A percentile compares a stretch with the other conserved stretches of the same genome.
These are phyloP conservation scores for Larimichthys crocea DNA, from an alignment of 2,113 vertebrate genomes.

Conservation along the genomic window DNA sequence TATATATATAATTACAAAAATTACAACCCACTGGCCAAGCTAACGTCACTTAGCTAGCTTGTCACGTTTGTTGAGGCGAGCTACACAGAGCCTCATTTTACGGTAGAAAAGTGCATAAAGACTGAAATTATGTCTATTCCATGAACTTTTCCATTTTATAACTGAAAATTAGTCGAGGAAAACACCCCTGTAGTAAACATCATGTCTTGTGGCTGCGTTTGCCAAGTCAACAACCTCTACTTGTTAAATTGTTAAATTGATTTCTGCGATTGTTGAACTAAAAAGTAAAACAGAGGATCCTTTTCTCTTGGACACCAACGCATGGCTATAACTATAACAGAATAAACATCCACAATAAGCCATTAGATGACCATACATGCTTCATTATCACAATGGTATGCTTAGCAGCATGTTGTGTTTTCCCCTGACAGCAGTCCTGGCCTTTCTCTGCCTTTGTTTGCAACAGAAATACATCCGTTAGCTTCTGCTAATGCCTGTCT, in stretches of 20 bases:
- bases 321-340: too few species aligned
- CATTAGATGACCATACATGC: not conserved
- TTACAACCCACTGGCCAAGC: too few species aligned
- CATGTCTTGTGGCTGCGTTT: not conserved
- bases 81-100: too few species aligned
- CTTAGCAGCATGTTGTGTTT: not conserved
- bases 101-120: too few species aligned
- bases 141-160: too few species aligned
- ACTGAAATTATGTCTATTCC: too few species aligned
- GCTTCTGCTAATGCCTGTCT: slow-evolving; percentile 6
- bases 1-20: too few species aligned
- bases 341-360: not conserved
- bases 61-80: not conserved
- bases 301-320: too few species aligned
- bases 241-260: not conserved
- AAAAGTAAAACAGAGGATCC: too few species aligned
- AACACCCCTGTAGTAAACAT: not conserved
- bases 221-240: not conserved
- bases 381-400: not conserved
- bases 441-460: slow-evolving; percentile 10
- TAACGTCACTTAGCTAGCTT: not conserved
- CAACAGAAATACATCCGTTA: not conserved
- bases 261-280: too few species aligned
- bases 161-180: not conserved
- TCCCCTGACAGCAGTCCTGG: not conserved